These are phyloP conservation scores for Hemibagrus guttatus DNA, from an alignment of 2,797 vertebrate species.

Conservation along the genomic window DNA sequence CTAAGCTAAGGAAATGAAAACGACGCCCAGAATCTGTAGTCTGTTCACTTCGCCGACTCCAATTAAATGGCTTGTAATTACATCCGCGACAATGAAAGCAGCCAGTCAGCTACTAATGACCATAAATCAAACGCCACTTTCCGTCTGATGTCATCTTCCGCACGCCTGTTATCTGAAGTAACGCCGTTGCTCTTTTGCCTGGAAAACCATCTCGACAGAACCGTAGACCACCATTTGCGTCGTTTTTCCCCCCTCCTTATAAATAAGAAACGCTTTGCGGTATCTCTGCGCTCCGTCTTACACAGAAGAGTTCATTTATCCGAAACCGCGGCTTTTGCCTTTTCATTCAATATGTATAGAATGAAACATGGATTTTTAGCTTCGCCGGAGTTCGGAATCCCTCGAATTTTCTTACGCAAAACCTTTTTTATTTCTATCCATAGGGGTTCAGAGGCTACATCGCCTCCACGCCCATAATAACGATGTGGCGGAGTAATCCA, in stretches of 20 bases:
- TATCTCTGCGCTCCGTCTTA: background rate
- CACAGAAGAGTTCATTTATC: background rate
- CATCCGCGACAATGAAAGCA: background rate
- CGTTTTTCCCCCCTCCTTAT: background rate
- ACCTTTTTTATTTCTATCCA: constrained; percentile 1
- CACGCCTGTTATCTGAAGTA: background rate
- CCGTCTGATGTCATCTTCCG: background rate
- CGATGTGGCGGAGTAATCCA: constrained; percentile 61
- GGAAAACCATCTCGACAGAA: background rate
- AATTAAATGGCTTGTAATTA: background rate
- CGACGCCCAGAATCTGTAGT: background rate
- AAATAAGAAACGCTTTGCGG: background rate
- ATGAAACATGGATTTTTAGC: background rate
- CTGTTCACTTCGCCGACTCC: too few relatives aligned
- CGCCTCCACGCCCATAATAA: constrained; percentile 73
- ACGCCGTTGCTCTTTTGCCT: background rate
- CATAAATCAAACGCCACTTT: background rate
- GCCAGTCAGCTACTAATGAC: background rate
- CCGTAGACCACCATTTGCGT: background rate
- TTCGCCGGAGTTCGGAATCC: background rate
- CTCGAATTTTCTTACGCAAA: background rate
- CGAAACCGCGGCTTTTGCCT: background rate
- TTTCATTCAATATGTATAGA: background rate
- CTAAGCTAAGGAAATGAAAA: background rate
- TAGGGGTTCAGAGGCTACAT: constrained; percentile 18